Evolutionary conservation across 64 coral and sea anemone genomes (phyloP).

Genomic region (Montipora sp.): DNA sequence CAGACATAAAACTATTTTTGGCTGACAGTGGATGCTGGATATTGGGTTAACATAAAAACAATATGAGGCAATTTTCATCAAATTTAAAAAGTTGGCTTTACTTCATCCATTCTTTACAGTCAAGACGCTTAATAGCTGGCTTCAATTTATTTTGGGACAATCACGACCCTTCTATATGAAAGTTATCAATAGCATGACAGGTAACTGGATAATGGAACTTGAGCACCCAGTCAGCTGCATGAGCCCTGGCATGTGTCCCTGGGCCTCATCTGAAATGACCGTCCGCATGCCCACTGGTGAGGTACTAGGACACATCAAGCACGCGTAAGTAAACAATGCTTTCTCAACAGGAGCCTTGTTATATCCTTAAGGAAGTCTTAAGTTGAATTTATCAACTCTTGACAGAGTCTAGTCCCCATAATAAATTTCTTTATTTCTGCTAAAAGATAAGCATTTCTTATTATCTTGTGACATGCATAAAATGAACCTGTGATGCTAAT

Average conservation of each 20-base stretch:
- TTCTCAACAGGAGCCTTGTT: neutral
- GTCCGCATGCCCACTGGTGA: constrained; percentile 68
- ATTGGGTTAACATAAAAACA: too few relatives aligned
- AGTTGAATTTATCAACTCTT: too few relatives aligned
- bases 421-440: too few relatives aligned
- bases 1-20: too few relatives aligned
- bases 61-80: too few relatives aligned
- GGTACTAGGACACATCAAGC: constrained; percentile 59
- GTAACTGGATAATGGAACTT: constrained; percentile 65
- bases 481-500: too few relatives aligned
- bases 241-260: constrained; percentile 52
- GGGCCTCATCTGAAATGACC: constrained; percentile 35
- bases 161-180: constrained; percentile 63
- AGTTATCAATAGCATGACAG: constrained; percentile 25
- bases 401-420: too few relatives aligned
- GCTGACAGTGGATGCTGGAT: too few relatives aligned
- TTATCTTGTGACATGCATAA: too few relatives aligned
- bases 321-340: constrained; percentile 8
- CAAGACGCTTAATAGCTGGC: constrained; percentile 18
- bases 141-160: constrained; percentile 14
- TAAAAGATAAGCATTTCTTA: too few relatives aligned
- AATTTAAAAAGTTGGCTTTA: neutral
- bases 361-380: neutral
- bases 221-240: constrained; percentile 44
- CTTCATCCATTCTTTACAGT: constrained; percentile 20